A percentile compares a stretch with the other conserved stretches of the same genome.
Evolutionary conservation across 2,888 invertebrate genomes (phyloP).

Genomic region (Mamestra brassicae): DNA sequence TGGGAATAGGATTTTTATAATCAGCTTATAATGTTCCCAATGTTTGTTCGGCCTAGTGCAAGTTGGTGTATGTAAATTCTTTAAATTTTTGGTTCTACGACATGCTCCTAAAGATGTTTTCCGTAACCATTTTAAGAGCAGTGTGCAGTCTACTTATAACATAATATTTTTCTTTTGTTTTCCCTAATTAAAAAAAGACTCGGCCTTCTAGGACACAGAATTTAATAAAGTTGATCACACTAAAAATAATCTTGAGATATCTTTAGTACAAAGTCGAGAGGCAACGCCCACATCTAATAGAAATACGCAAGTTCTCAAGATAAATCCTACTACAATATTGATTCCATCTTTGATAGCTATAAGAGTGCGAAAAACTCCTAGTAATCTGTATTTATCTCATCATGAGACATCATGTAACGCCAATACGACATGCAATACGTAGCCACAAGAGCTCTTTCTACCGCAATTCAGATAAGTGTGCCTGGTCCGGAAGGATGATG

Average conservation of each 20-base stretch:
- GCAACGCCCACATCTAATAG: conserved; percentile 5
- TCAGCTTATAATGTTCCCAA: not conserved
- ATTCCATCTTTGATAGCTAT: conserved; percentile 9
- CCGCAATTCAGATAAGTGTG: too few relatives aligned
- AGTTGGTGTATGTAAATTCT: not conserved
- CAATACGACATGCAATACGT: conserved; percentile 1
- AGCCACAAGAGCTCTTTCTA: conserved; percentile 1
- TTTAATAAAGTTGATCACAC: not conserved
- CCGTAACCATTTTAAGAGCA: not conserved
- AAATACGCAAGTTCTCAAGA: conserved; percentile 22
- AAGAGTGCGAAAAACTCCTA: conserved; percentile 20
- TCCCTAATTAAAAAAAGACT: not conserved
- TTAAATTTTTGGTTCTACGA: not conserved
- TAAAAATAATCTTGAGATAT: not conserved
- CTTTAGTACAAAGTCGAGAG: not conserved
- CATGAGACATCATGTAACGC: not conserved
- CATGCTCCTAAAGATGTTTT: too few relatives aligned
- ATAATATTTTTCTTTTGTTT: not conserved
- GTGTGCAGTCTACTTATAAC: not conserved
- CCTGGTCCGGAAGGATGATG: too few relatives aligned
- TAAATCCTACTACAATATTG: conserved; percentile 21
- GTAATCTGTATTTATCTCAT: conserved; percentile 43
- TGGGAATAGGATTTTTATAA: too few relatives aligned
- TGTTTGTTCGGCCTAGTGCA: not conserved
- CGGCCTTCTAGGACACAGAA: not conserved